A percentile compares a stretch with the other conserved stretches of the same genome.
These are phyloP conservation scores for Madoqua kirkii DNA, from an alignment of 2,113 vertebrate genomes.

Conservation along the genomic window DNA sequence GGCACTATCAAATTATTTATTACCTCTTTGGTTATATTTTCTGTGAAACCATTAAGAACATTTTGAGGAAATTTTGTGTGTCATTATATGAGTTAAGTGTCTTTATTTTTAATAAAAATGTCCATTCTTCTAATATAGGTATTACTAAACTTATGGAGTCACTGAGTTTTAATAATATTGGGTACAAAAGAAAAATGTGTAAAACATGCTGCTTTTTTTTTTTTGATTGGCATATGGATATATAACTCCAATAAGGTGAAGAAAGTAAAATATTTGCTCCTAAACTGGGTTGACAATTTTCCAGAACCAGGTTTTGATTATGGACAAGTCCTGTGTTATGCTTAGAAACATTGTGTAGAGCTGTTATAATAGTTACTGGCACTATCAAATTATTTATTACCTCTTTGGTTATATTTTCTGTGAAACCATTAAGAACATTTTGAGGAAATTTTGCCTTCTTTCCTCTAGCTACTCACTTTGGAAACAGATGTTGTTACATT, in stretches of 20 bases:
- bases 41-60: not conserved
- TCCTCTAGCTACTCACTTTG: not conserved
- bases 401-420: not conserved
- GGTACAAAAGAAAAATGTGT: not conserved
- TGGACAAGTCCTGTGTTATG: not conserved
- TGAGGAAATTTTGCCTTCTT: not conserved
- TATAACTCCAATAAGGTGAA: not conserved
- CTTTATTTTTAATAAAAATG: conserved; percentile 30
- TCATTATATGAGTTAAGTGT: not conserved
- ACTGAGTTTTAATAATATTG: not conserved
- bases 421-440: not conserved
- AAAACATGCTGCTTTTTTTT: not conserved
- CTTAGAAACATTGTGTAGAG: not conserved
- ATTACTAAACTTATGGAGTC: not conserved
- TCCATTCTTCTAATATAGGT: not conserved
- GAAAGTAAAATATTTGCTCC: not conserved
- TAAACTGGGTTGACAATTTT: conserved; percentile 21
- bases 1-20: not conserved
- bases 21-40: not conserved
- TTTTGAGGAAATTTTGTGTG: too few relatives aligned
- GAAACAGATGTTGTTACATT: not conserved
- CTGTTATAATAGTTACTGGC: not conserved
- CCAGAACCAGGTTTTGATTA: not conserved
- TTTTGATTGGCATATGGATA: not conserved
- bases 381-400: not conserved